These are phyloP conservation scores for Gymnothorax javanicus DNA, from an alignment of 2,797 vertebrate species.

Conservation along the genomic window DNA sequence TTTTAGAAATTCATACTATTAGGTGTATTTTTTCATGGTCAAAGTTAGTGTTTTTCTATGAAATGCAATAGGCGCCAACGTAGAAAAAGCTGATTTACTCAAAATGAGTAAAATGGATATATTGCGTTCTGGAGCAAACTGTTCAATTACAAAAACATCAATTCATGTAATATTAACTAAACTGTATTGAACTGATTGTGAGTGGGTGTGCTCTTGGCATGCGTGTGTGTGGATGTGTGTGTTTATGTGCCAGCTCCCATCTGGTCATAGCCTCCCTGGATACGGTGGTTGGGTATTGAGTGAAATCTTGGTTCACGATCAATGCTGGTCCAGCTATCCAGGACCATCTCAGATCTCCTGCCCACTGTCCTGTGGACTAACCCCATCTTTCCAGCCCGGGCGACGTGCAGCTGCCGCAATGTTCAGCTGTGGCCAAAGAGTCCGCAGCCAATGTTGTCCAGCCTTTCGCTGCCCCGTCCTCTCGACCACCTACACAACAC, in stretches of 20 bases:
- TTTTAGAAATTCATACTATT: no score
- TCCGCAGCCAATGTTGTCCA: not conserved
- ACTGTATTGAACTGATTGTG: constrained; percentile 24
- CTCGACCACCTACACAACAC: not conserved
- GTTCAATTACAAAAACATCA: not conserved
- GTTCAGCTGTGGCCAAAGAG: not conserved
- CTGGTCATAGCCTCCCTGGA: not conserved
- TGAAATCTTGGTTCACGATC: not conserved
- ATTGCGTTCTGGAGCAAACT: no score
- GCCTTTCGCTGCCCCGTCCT: not conserved
- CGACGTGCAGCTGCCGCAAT: not conserved
- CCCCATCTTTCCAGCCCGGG: not conserved
- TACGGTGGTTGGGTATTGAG: not conserved
- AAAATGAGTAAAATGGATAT: no score
- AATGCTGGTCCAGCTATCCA: constrained; percentile 1
- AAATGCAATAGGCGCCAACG: no score
- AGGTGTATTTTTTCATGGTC: no score
- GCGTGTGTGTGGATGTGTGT: constrained; percentile 21
- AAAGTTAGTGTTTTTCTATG: no score
- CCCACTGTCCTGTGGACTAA: not conserved
- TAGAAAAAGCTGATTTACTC: no score
- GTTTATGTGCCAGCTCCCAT: not conserved
- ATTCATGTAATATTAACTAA: not conserved
- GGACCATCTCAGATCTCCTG: not conserved
- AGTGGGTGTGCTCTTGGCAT: not conserved